Conservation (phyloP, 2,113 vertebrate genomes). For the Lagopus leucura region DNA sequence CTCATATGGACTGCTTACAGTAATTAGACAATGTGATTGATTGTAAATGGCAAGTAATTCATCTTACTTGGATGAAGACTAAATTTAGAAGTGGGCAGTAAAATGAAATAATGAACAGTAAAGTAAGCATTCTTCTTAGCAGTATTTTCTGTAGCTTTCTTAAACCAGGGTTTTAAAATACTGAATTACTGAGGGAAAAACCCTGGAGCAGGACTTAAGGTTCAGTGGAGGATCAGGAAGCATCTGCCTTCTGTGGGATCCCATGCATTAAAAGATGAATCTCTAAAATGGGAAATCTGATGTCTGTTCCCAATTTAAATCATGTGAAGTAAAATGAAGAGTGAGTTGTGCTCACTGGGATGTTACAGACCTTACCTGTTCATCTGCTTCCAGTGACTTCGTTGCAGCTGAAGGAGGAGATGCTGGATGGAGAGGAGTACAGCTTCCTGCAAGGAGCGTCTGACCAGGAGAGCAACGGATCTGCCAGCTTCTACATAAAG, state of each 20-base stretch:
- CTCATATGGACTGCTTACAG: background rate
- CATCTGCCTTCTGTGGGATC: background rate
- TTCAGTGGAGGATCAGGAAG: background rate
- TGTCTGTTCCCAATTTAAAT: background rate
- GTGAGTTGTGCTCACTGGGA: background rate
- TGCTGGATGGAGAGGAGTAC: conserved; percentile 91
- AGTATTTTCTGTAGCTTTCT: background rate
- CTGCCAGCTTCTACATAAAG: conserved; percentile 96
- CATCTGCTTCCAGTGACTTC: conserved; percentile 82
- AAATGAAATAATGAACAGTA: background rate
- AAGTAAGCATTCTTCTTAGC: background rate
- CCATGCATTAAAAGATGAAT: background rate
- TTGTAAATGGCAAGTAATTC: background rate
- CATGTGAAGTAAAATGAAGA: background rate
- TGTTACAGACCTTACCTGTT: background rate
- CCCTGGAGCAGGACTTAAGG: background rate
- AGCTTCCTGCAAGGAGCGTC: conserved; percentile 93
- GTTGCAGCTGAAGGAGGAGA: conserved; percentile 92
- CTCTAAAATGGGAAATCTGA: rapidly evolving
- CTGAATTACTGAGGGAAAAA: background rate
- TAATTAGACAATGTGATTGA: background rate
- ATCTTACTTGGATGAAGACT: background rate
- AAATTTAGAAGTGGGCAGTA: background rate
- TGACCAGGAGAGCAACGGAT: conserved; percentile 96
- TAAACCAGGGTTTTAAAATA: background rate